A percentile compares a stretch with the other conserved stretches of the same genome.
Evolutionary conservation across 2,113 vertebrate species (phyloP).

Genomic region (Dendropsophus ebraccatus): DNA sequence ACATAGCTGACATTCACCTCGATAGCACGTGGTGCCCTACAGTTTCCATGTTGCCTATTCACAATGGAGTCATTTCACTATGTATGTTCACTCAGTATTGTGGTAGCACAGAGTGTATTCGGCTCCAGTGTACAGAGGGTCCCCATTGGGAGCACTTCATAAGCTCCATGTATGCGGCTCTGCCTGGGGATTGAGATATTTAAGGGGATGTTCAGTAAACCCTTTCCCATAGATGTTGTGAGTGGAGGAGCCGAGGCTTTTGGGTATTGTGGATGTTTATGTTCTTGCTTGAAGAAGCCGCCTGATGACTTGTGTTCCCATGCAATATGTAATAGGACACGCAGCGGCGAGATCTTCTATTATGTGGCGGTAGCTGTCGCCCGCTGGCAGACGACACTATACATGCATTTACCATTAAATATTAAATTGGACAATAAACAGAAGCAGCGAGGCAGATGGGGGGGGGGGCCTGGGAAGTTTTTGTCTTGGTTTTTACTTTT

Average conservation of each 20-base stretch:
- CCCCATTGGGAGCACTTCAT: not conserved
- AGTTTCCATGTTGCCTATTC: no score
- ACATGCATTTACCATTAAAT: conserved; percentile 16
- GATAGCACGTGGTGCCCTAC: no score
- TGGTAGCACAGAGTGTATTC: no score
- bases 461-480: not conserved
- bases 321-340: not conserved
- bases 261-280: not conserved
- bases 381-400: conserved; percentile 1
- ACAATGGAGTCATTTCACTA: no score
- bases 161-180: not conserved
- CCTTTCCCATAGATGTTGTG: not conserved
- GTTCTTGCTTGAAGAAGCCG: not conserved
- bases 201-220: not conserved
- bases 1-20: no score
- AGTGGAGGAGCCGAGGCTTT: not conserved
- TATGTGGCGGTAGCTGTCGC: not conserved
- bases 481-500: not conserved
- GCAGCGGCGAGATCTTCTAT: not conserved
- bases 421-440: conserved; percentile 16
- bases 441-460: not conserved
- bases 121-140: not conserved
- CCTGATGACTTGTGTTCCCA: conserved; percentile 10
- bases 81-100: no score
- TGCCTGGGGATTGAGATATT: not conserved